phyloP scores from a whole-genome alignment of 2,888 invertebrate genomes.

The Volucella zonaria region DNA sequence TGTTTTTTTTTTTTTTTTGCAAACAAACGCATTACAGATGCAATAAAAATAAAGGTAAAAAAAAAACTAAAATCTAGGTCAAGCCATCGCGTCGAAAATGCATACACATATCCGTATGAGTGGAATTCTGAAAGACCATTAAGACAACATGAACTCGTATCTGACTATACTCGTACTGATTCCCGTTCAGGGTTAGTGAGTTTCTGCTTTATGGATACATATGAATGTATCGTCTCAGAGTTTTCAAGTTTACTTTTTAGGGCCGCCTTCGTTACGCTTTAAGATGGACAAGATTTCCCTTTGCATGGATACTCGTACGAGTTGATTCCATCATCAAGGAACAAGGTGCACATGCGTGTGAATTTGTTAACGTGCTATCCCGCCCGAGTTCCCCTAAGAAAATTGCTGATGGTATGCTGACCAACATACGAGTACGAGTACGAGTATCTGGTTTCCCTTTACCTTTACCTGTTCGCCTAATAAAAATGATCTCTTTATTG shows the following conservation, averaged over 20 bases:
- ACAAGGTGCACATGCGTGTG: constrained; percentile 70
- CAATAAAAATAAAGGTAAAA: constrained; percentile 36
- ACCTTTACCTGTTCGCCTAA: constrained; percentile 66
- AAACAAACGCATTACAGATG: constrained; percentile 65
- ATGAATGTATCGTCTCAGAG: constrained; percentile 12
- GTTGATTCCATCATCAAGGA: constrained; percentile 34
- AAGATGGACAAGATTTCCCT: constrained; percentile 13
- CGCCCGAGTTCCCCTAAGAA: constrained; percentile 38
- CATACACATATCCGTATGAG: constrained; percentile 19
- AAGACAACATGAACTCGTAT: constrained; percentile 32
- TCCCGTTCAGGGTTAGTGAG: constrained; percentile 58
- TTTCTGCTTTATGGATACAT: constrained; percentile 39
- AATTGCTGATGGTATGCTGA: neutral
- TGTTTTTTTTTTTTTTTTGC: constrained; percentile 53
- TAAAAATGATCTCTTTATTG: constrained; percentile 74
- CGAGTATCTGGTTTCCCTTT: constrained; percentile 56
- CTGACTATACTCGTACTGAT: constrained; percentile 42
- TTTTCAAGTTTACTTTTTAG: constrained; percentile 56
- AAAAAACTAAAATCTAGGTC: constrained; percentile 66
- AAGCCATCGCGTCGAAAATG: constrained; percentile 52
- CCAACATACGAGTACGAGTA: too few relatives aligned
- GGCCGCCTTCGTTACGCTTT: constrained; percentile 62
- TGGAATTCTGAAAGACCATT: constrained; percentile 23
- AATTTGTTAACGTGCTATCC: constrained; percentile 5
- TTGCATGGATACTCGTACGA: constrained; percentile 23